Evolutionary conservation across 2,888 invertebrate genomes (phyloP).

Genomic region (Nezara viridula): DNA sequence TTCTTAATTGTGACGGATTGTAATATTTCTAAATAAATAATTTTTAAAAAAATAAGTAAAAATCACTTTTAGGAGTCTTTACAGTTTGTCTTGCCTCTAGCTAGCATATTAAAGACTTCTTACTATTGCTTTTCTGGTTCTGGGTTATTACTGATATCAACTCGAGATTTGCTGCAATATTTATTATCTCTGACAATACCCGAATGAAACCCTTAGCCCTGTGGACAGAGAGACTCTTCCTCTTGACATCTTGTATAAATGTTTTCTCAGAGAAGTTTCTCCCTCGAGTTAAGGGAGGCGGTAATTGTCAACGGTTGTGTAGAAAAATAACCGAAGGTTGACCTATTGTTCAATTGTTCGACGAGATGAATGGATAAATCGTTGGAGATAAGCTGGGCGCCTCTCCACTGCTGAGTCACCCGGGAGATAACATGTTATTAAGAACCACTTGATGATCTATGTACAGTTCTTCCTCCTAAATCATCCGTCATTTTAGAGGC

Average conservation of each 20-base stretch:
- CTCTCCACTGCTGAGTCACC: conserved; percentile 17
- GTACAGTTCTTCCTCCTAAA: background rate
- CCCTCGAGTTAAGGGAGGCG: background rate
- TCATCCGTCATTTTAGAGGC: background rate
- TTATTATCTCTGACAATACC: background rate
- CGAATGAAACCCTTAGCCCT: background rate
- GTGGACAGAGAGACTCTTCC: background rate
- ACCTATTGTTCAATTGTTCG: conserved; percentile 12
- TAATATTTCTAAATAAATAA: too few relatives aligned
- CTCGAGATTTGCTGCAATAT: background rate
- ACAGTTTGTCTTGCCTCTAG: too few relatives aligned
- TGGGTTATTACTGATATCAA: background rate
- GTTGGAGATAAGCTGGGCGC: background rate
- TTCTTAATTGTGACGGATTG: too few relatives aligned
- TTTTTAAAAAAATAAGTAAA: too few relatives aligned
- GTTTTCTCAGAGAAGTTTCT: background rate
- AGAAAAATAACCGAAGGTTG: conserved; percentile 5
- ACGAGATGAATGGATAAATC: conserved; percentile 25
- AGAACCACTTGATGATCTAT: conserved; percentile 12
- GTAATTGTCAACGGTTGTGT: conserved; percentile 5
- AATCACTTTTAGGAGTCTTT: too few relatives aligned
- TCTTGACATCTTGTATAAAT: background rate
- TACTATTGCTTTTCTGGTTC: too few relatives aligned
- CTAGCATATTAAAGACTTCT: too few relatives aligned
- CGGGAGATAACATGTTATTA: background rate